These are phyloP conservation scores for Monodelphis domestica DNA, from an alignment of 2,797 vertebrate genomes.

Conservation along the genomic window DNA sequence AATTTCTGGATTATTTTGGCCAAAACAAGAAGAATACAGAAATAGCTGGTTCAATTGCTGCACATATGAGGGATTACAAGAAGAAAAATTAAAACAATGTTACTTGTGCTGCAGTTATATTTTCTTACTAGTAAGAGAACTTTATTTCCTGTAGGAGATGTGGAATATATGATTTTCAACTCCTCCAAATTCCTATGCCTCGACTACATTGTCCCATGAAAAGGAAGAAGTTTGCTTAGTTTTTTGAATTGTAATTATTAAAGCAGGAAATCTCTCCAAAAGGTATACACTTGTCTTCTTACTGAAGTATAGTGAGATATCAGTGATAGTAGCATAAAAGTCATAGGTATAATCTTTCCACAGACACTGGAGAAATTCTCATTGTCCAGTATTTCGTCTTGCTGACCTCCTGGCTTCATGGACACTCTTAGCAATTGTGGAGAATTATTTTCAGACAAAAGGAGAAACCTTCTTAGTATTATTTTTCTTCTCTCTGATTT, in stretches of 20 bases:
- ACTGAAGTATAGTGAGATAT: not conserved
- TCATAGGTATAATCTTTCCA: not conserved
- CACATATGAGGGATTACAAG: slow-evolving; percentile 91
- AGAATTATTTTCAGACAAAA: not conserved
- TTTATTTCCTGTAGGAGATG: slow-evolving; percentile 39
- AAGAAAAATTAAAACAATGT: slow-evolving; percentile 63
- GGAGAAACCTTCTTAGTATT: fast-evolving
- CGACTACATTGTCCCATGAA: not conserved
- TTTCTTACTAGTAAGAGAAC: not conserved
- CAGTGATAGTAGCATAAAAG: not conserved
- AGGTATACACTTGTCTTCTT: not conserved
- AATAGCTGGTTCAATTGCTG: slow-evolving; percentile 89
- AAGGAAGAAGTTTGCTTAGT: not conserved
- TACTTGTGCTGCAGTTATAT: not conserved
- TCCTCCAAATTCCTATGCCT: not conserved
- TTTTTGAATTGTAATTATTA: slow-evolving; percentile 39
- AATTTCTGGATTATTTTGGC: slow-evolving; percentile 95
- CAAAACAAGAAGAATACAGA: slow-evolving; percentile 93
- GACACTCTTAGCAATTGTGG: not conserved
- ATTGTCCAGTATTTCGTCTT: not conserved
- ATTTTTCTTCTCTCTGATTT: not conserved
- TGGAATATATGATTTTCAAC: not conserved
- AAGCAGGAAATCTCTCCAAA: not conserved
- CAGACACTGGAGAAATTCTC: not conserved
- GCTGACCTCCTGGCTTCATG: not conserved